These are phyloP conservation scores for Chaenocephalus aceratus DNA, from an alignment of 2,113 vertebrate species.

Conservation along the genomic window DNA sequence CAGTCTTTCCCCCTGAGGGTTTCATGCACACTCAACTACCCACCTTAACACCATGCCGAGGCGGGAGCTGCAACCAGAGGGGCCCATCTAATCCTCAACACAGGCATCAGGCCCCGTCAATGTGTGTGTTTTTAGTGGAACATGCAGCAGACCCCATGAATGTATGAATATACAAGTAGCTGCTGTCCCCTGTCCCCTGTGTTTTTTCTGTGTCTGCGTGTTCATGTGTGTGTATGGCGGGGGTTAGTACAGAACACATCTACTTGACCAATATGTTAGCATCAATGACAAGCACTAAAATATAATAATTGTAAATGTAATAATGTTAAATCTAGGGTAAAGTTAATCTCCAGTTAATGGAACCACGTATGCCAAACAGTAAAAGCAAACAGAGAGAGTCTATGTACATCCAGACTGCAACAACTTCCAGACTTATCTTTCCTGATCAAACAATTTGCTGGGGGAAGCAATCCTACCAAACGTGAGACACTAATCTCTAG, in stretches of 20 bases:
- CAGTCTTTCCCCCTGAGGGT: constrained; percentile 51
- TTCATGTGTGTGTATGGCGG: constrained; percentile 14
- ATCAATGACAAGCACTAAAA: not conserved
- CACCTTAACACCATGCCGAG: constrained; percentile 35
- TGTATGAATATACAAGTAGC: constrained; percentile 79
- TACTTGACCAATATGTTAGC: constrained; percentile 35
- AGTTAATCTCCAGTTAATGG: not conserved
- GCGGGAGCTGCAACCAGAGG: constrained; percentile 55
- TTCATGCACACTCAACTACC: constrained; percentile 39
- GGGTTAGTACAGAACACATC: constrained; percentile 64
- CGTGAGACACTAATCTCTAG: constrained; percentile 41
- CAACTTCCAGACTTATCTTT: constrained; percentile 31
- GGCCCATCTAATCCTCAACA: constrained; percentile 72
- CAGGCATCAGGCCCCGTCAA: constrained; percentile 63
- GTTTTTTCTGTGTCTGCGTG: constrained; percentile 1
- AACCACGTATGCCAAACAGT: not conserved
- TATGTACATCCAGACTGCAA: constrained; percentile 18
- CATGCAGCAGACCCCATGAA: constrained; percentile 65
- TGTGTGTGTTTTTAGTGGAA: constrained; percentile 50
- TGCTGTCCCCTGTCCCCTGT: constrained; percentile 15
- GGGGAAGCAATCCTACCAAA: not conserved
- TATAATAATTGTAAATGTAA: not conserved
- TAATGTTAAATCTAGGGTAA: not conserved
- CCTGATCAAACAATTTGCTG: constrained; percentile 52
- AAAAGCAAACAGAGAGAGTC: constrained; percentile 32